Evolutionary conservation across 2,113 vertebrate genomes (phyloP).

Genomic region (Dendrocopos noguchii): DNA sequence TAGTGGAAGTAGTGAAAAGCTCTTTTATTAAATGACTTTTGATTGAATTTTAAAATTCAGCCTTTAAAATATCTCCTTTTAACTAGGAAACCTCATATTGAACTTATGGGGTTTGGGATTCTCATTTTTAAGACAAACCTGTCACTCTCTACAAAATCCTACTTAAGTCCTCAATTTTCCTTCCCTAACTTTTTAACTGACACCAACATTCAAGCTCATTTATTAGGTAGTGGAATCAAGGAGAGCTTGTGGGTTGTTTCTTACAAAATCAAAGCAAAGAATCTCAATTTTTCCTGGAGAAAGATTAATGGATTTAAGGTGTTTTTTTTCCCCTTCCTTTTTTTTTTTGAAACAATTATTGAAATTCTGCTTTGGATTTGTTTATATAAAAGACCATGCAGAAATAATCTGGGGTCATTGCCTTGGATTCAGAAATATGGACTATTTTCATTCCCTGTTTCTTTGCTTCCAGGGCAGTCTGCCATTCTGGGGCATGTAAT

Average conservation of each 20-base stretch:
- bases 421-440: background rate
- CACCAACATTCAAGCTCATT: background rate
- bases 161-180: background rate
- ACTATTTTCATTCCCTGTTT: background rate
- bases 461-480: conserved; percentile 13
- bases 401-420: background rate
- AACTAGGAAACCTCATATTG: background rate
- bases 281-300: background rate
- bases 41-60: background rate
- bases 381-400: background rate
- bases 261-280: background rate
- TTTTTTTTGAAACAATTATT: background rate
- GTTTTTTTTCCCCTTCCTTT: too few species aligned
- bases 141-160: background rate
- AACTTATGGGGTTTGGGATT: background rate
- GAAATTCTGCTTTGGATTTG: background rate
- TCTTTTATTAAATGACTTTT: background rate
- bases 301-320: background rate
- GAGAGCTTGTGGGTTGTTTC: background rate
- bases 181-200: background rate
- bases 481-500: background rate
- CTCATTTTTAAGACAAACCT: background rate
- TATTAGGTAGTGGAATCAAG: background rate
- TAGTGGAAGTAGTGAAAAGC: background rate
- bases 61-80: background rate